Evolutionary conservation across 2,113 vertebrate genomes (phyloP).

Genomic region (zebrafish (Danio rerio)): DNA sequence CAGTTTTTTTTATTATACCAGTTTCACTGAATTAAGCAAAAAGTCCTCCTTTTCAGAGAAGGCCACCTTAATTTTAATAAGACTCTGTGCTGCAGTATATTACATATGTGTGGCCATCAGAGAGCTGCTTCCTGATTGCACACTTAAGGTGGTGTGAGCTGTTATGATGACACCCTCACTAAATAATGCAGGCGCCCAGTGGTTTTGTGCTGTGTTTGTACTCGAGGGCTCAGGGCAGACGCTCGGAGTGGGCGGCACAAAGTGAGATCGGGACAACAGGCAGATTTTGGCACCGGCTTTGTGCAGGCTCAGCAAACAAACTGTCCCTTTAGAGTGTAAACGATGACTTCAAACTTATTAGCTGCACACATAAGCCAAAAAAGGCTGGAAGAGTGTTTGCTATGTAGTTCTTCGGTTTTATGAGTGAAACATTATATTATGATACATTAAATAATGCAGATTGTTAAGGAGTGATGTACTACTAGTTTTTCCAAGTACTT

Average conservation of each 20-base stretch:
- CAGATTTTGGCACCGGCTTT: conserved; percentile 16
- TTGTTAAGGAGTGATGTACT: no score
- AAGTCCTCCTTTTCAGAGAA: background rate
- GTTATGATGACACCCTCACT: conserved; percentile 26
- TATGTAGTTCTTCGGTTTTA: background rate
- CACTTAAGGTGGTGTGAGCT: conserved; percentile 24
- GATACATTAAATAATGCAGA: background rate
- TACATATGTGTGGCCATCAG: background rate
- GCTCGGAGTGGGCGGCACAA: conserved; percentile 32
- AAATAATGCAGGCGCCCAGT: conserved; percentile 52
- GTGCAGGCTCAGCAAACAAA: conserved; percentile 18
- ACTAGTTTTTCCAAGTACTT: no score
- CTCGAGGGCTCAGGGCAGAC: conserved; percentile 5
- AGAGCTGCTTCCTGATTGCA: conserved; percentile 16
- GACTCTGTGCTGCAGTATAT: background rate
- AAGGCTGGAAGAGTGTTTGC: background rate
- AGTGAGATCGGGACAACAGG: conserved; percentile 20
- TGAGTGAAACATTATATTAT: background rate
- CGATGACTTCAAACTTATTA: background rate
- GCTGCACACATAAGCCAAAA: background rate
- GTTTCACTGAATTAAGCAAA: background rate
- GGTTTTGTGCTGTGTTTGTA: conserved; percentile 34
- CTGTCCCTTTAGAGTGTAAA: conserved; percentile 6
- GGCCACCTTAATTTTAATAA: conserved; percentile 6
- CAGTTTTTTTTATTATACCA: no score